These are phyloP conservation scores for Melanocharis versteri DNA, from an alignment of 2,113 vertebrate species.

Conservation along the genomic window DNA sequence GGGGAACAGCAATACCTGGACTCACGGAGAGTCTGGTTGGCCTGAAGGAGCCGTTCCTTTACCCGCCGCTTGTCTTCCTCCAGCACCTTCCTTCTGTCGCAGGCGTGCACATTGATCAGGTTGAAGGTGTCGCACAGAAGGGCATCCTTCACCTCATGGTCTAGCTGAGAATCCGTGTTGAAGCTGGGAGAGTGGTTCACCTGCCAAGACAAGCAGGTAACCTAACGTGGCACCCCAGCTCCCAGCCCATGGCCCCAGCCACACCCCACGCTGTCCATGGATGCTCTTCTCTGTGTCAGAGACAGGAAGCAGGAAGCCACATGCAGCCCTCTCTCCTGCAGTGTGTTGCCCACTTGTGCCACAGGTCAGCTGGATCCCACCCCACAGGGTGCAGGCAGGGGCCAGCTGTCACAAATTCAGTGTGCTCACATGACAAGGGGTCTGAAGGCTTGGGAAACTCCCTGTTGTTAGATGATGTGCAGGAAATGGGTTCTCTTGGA, in stretches of 20 bases:
- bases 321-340: background rate
- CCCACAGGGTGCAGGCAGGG: background rate
- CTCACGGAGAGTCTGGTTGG: conserved; percentile 31
- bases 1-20: conserved; percentile 41
- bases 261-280: accelerated
- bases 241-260: background rate
- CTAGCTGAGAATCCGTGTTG: conserved; percentile 74
- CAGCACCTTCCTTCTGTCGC: conserved; percentile 69
- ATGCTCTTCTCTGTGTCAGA: background rate
- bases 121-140: conserved; percentile 76
- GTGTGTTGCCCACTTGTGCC: accelerated
- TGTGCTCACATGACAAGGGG: background rate
- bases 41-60: conserved; percentile 70
- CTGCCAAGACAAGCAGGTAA: conserved; percentile 37
- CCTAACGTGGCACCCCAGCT: background rate
- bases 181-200: conserved; percentile 83
- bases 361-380: background rate
- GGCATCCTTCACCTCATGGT: conserved; percentile 76
- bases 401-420: background rate
- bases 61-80: conserved; percentile 74
- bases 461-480: background rate
- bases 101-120: conserved; percentile 72
- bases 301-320: background rate
- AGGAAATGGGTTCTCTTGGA: background rate
- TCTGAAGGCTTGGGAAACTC: background rate